phyloP scores from a whole-genome alignment of 2,113 vertebrate genomes.

The Mionectes macconnelli region DNA sequence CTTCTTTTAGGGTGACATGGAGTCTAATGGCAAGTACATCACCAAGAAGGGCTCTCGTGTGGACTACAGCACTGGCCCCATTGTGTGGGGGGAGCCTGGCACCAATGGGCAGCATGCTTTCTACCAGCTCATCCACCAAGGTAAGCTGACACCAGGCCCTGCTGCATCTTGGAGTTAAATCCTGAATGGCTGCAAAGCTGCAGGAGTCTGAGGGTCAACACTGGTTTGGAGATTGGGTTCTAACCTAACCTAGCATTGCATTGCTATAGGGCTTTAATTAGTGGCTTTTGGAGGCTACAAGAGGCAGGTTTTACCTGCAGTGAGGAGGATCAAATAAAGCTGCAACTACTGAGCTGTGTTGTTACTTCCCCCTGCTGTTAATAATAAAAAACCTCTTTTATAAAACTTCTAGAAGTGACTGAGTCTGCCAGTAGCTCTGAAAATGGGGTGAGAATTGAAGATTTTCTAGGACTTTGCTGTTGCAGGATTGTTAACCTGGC shows the following conservation, averaged over 20 bases:
- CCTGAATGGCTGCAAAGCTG: not conserved
- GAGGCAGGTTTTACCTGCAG: not conserved
- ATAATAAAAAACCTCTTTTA: not conserved
- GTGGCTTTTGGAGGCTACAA: not conserved
- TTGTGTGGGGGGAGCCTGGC: constrained; percentile 97
- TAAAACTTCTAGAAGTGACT: not conserved
- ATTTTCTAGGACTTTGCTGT: not conserved
- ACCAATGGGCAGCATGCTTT: constrained; percentile 98
- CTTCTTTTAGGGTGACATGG: constrained; percentile 90
- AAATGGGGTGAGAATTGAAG: not conserved
- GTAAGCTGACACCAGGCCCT: constrained; percentile 49
- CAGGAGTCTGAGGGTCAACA: not conserved
- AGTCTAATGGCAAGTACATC: constrained; percentile 95
- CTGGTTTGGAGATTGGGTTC: not conserved
- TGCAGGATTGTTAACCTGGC: not conserved
- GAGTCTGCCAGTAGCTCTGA: not conserved
- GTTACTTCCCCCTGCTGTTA: not conserved
- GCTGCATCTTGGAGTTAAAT: not conserved
- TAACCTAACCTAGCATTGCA: not conserved
- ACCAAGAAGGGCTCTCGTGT: constrained; percentile 85
- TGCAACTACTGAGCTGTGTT: not conserved
- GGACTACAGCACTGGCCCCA: constrained; percentile 89
- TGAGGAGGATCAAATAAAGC: not conserved
- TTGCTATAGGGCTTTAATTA: not conserved
- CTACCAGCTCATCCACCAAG: constrained; percentile 98